Percentiles rank a stretch among this genome's conserved stretches.
Evolutionary conservation across 2,797 vertebrate species (phyloP).

Genomic region (Melanotaenia maccullochi): DNA sequence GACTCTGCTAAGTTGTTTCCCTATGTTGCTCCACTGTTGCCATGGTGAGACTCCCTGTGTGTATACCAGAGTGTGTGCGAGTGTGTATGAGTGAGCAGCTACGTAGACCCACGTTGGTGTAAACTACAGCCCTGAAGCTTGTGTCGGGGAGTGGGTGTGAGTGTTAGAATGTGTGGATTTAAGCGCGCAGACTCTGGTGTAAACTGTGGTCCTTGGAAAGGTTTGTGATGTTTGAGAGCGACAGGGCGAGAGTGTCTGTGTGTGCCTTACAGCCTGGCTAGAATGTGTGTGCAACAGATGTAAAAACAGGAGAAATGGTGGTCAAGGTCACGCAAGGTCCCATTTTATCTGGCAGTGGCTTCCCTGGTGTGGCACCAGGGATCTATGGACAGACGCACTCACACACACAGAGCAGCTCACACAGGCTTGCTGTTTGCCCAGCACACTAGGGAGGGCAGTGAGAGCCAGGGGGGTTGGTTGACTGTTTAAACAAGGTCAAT

Average conservation of each 20-base stretch:
- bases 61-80: constrained; percentile 52
- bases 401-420: constrained; percentile 46
- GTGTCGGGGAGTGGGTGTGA: constrained; percentile 44
- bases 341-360: constrained; percentile 66
- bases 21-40: constrained; percentile 92
- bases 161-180: constrained; percentile 41
- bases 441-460: constrained; percentile 75
- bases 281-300: constrained; percentile 59
- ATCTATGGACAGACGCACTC: constrained; percentile 49
- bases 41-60: constrained; percentile 89
- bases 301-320: constrained; percentile 66
- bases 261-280: constrained; percentile 17
- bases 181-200: constrained; percentile 45
- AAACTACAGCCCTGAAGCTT: constrained; percentile 60
- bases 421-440: constrained; percentile 79
- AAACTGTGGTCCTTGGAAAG: constrained; percentile 45
- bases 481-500: constrained; percentile 85
- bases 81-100: constrained; percentile 36
- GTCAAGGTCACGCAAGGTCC: constrained; percentile 79
- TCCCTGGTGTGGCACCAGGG: constrained; percentile 60
- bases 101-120: constrained; percentile 57
- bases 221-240: constrained; percentile 16
- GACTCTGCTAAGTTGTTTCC: constrained; percentile 89
- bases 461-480: constrained; percentile 79
- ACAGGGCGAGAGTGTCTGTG: neutral